A percentile compares a stretch with the other conserved stretches of the same genome.
Conservation (phyloP, 2,113 vertebrate genomes). For the Promerops cafer region DNA sequence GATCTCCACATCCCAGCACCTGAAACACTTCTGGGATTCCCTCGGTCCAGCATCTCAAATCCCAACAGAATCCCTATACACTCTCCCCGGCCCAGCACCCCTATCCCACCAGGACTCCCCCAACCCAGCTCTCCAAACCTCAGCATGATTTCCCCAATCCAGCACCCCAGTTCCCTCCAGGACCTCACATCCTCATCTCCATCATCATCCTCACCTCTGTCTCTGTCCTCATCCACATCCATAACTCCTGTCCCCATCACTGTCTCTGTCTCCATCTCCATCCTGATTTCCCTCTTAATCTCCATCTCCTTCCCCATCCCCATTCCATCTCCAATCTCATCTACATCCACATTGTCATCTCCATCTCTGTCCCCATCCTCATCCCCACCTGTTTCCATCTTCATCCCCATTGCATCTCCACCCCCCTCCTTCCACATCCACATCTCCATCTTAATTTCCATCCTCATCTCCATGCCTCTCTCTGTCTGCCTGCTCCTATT, state of each 20-base stretch:
- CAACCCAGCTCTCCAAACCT: neutral
- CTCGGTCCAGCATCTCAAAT: neutral
- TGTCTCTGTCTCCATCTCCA: neutral
- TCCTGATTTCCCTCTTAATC: neutral
- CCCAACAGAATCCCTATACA: neutral
- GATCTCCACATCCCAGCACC: neutral
- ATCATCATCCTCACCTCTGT: neutral
- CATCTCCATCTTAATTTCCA: neutral
- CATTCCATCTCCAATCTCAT: neutral
- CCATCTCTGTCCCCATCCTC: neutral
- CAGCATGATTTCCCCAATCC: neutral
- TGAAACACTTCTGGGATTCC: neutral
- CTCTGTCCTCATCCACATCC: neutral
- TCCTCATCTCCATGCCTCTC: neutral
- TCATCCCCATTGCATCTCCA: fast-evolving
- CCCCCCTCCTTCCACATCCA: neutral
- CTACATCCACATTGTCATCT: too few species aligned
- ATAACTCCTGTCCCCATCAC: neutral
- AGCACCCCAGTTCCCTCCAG: neutral
- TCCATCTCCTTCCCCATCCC: neutral
- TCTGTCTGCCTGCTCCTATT: neutral
- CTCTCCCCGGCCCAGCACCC: neutral
- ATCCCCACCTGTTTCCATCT: neutral
- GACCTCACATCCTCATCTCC: neutral
- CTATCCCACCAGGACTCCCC: neutral